phyloP scores from a whole-genome alignment of 2,888 invertebrate species.

The Eilema sororculum region DNA sequence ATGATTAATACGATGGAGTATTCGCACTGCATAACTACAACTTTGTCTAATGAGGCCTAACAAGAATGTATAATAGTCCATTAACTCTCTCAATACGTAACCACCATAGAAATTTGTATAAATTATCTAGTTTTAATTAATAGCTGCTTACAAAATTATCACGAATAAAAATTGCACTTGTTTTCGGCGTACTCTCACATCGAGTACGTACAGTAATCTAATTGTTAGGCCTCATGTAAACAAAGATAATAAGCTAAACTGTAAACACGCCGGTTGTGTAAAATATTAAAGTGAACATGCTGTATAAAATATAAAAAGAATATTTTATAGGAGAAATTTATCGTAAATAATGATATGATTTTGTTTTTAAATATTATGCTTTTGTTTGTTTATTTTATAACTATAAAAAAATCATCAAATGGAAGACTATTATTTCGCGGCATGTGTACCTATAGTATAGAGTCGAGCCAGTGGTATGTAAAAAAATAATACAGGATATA shows the following conservation, averaged over 20 bases:
- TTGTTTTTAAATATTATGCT: conserved; percentile 10
- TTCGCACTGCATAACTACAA: conserved; percentile 37
- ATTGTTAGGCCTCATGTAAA: conserved; percentile 50
- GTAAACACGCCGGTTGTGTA: conserved; percentile 40
- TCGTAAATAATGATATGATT: background rate
- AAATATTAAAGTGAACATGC: conserved; percentile 8
- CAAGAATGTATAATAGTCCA: conserved; percentile 19
- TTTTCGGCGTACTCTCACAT: conserved; percentile 34
- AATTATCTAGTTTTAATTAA: conserved; percentile 11
- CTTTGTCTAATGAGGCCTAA: conserved; percentile 38
- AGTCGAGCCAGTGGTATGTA: conserved; percentile 14
- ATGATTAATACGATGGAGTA: conserved; percentile 60
- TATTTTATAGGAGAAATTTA: background rate
- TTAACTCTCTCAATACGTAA: background rate
- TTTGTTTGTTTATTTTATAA: background rate
- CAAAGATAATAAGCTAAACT: conserved; percentile 42
- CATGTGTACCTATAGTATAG: conserved; percentile 26
- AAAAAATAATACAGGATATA: conserved; percentile 30
- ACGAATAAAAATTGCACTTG: conserved; percentile 27
- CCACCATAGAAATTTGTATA: conserved; percentile 7
- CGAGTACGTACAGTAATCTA: conserved; percentile 37
- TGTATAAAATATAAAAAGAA: conserved; percentile 4
- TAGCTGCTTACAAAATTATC: conserved; percentile 22
- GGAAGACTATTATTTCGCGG: conserved; percentile 26
- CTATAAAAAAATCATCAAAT: background rate